Conservation (phyloP, 2,797 vertebrate species). For the Myotis daubentonii region DNA sequence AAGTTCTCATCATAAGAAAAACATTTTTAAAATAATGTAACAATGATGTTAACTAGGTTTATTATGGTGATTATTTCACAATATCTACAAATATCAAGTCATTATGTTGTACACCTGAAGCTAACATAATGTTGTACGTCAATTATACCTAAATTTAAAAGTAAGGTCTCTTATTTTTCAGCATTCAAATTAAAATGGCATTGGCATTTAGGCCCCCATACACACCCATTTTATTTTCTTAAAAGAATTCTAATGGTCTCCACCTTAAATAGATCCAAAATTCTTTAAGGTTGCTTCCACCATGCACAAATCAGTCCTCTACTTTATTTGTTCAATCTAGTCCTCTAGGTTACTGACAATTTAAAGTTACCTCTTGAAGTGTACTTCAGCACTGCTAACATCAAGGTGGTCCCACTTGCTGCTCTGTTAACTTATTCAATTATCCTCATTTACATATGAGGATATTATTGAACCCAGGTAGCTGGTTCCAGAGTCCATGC, state of each 20-base stretch:
- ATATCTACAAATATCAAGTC: too few species aligned
- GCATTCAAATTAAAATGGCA: neutral
- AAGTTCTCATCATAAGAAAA: neutral
- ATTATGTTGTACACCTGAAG: too few species aligned
- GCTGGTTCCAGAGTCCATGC: neutral
- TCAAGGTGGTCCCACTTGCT: neutral
- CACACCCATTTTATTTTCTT: neutral
- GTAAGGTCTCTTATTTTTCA: neutral
- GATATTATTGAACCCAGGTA: neutral
- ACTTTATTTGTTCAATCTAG: neutral
- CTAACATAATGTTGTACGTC: too few species aligned
- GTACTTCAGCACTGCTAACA: neutral
- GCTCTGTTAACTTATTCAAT: neutral
- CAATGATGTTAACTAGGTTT: neutral
- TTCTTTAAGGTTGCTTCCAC: neutral
- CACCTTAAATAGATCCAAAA: neutral
- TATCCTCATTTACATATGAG: neutral
- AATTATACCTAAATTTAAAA: too few species aligned
- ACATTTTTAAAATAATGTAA: neutral
- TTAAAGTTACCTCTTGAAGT: conserved; percentile 20
- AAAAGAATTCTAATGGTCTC: neutral
- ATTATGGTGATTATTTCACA: too few species aligned
- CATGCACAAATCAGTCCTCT: neutral
- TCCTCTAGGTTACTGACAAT: neutral
- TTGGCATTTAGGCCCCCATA: neutral